Evolutionary conservation across 2,888 invertebrate genomes (phyloP).

Genomic region (Poecilobothrus nobilitatus): DNA sequence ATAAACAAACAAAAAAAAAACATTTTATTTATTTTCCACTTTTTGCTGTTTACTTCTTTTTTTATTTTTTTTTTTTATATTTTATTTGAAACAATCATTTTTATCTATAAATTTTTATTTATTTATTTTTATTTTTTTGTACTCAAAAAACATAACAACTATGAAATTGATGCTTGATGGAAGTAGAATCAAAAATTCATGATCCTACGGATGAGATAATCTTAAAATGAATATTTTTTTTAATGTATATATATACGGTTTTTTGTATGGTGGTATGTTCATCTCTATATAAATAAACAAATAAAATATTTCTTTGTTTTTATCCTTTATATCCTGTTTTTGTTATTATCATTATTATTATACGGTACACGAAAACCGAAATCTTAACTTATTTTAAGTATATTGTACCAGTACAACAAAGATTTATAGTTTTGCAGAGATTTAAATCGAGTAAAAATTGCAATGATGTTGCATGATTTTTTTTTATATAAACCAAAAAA

Average conservation of each 20-base stretch:
- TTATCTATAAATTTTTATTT: too few species aligned
- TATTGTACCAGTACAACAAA: not conserved
- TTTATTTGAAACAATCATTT: too few species aligned
- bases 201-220: slow-evolving; percentile 1
- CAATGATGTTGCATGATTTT: not conserved
- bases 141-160: not conserved
- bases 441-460: slow-evolving; percentile 6
- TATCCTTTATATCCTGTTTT: not conserved
- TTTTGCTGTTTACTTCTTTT: too few species aligned
- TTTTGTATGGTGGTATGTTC: too few species aligned
- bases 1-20: too few species aligned
- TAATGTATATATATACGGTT: too few species aligned
- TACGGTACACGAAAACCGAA: not conserved
- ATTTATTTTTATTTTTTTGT: too few species aligned
- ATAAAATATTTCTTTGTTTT: not conserved
- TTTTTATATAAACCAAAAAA: not conserved
- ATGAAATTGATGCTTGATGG: slow-evolving; percentile 4
- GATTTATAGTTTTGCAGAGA: slow-evolving; percentile 3
- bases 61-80: too few species aligned
- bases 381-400: not conserved
- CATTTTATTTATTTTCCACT: too few species aligned
- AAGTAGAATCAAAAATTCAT: slow-evolving; percentile 2
- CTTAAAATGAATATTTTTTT: not conserved
- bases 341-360: too few species aligned
- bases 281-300: not conserved